Percentiles rank a stretch among this genome's conserved stretches.
These are phyloP conservation scores for Hassar affinis DNA, from an alignment of 2,113 vertebrate genomes.

Conservation along the genomic window DNA sequence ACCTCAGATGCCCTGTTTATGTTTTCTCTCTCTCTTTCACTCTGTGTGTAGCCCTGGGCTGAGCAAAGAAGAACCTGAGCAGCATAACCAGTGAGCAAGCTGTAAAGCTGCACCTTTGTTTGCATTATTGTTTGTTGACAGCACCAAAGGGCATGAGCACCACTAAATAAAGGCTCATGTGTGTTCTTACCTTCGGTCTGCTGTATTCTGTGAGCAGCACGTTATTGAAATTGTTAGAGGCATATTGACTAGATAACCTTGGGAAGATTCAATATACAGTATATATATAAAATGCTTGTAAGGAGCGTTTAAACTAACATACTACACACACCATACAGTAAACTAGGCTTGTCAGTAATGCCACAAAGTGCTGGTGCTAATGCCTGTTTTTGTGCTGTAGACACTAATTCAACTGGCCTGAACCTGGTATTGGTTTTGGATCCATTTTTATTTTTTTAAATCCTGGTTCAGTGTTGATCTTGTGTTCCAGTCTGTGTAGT, in stretches of 20 bases:
- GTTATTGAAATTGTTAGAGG: not conserved
- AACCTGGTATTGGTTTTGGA: not conserved
- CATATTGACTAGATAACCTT: not conserved
- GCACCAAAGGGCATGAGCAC: not conserved
- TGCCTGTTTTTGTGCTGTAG: not conserved
- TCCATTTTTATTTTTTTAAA: not conserved
- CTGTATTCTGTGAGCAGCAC: not conserved
- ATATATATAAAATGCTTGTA: constrained; percentile 9
- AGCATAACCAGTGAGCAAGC: not conserved
- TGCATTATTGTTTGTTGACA: constrained; percentile 5
- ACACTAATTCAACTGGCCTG: not conserved
- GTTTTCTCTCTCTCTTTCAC: not conserved
- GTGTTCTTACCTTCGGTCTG: not conserved
- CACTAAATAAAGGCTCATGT: constrained; percentile 10
- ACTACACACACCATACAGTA: not conserved
- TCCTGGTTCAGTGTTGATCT: not conserved
- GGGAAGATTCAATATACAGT: not conserved
- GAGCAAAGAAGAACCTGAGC: constrained; percentile 1
- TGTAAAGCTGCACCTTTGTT: constrained; percentile 1
- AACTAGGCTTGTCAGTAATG: not conserved
- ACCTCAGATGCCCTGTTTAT: not conserved
- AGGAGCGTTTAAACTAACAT: not conserved
- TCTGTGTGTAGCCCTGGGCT: too few relatives aligned
- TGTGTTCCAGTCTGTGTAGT: not conserved
- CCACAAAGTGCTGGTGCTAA: not conserved